Base-by-base conservation (phyloP, 2,113 vertebrate species). In the Reinhardtius hippoglossoides region DNA sequence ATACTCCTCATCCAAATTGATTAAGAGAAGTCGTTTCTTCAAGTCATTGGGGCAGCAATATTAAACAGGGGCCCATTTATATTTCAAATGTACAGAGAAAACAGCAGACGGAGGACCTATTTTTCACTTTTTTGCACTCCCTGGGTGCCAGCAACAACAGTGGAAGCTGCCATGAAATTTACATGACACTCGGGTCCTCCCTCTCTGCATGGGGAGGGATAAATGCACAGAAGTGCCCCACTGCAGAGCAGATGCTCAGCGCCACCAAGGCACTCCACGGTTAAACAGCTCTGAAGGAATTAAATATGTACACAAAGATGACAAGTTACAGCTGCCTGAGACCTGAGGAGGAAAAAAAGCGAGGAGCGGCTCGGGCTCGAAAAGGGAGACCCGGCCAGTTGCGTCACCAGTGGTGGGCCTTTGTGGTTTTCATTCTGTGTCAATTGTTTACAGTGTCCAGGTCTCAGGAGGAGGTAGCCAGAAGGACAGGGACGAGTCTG, bases 41-140 rank as follows among this genome's bases (percentile, higher is more conserved):
- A 21, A 2, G 46, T 68, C 68, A 59, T 5, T 13, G 20, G 64
- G 67, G 71, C 78, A 66, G 62, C 9, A 35, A 69, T 81, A 86
- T 80, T 67, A 83, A 87, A 69, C 70, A 48, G 61, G 9, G 74
- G 77, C 79, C 57, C 81, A 88, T 92, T 84, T 71, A 91, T 90
- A 84, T 89, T 91, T 92, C 48, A 91, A 68, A 69, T 63, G 54
- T 46, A 68, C 50, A 74, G 76, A 58, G 63, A 72, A 78, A 78
- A 68, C 23, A 67, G 71, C 23, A 60, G 73, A 71, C 23, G 46
- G 37, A 72, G 71, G 74, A 79, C 68, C 65, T 74, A 55, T 84
- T 88, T 42, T 87, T 88, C 61, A 56, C 64, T 58, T 84, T 87
- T 86, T 72, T 64, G 60, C 67, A 3, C 71, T 87, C 76, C 82